phyloP scores from a whole-genome alignment of 2,797 vertebrate species.

The Pelodytes ibericus region DNA sequence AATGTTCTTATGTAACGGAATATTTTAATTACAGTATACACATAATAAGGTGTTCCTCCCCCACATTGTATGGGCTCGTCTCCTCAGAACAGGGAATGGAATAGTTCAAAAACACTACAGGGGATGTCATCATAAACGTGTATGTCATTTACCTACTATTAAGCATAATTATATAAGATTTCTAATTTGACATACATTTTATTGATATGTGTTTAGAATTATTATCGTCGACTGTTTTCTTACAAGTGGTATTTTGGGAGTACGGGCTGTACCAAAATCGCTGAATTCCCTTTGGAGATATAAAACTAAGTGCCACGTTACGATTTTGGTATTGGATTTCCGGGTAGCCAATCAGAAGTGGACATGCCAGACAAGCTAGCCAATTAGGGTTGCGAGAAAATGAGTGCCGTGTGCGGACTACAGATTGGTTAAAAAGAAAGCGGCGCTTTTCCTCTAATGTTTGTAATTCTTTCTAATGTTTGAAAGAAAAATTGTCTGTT shows the following conservation, averaged over 20 bases:
- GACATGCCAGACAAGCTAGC: constrained; percentile 24
- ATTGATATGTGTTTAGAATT: no score
- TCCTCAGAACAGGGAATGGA: background rate
- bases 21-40: background rate
- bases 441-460: no score
- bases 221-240: no score
- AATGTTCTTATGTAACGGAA: background rate
- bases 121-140: no score
- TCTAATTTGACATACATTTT: no score
- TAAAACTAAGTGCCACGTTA: constrained; percentile 46
- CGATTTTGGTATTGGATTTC: background rate
- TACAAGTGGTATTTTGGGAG: no score
- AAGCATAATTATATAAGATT: no score
- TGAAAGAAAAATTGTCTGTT: no score
- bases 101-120: background rate
- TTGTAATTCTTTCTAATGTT: no score
- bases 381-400: background rate
- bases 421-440: background rate
- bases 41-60: background rate
- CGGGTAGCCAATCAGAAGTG: constrained; percentile 4
- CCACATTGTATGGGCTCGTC: background rate
- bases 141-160: no score
- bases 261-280: constrained; percentile 14
- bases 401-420: background rate
- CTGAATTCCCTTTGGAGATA: background rate